A percentile compares a stretch with the other conserved stretches of the same genome.
Evolutionary conservation across 64 coral and sea anemone species (phyloP).

Genomic region (Montipora cactus): DNA sequence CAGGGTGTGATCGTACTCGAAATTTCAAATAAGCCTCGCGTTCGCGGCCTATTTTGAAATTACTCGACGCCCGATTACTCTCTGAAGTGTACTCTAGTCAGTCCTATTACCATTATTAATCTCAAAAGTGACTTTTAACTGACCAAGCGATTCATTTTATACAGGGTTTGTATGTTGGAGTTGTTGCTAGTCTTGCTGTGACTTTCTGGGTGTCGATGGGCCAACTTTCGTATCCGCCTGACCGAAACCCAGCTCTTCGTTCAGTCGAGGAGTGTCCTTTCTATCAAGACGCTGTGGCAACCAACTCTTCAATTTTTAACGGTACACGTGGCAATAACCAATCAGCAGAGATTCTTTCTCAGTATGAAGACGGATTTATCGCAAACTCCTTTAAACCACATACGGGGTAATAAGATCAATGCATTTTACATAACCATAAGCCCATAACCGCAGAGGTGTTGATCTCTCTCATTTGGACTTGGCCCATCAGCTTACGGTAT

Average conservation of each 20-base stretch:
- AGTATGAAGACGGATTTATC: slow-evolving; percentile 68
- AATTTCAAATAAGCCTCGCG: too few species aligned
- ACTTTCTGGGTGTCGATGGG: slow-evolving; percentile 76
- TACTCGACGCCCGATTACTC: too few species aligned
- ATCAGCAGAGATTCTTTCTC: background rate
- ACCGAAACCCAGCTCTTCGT: slow-evolving; percentile 67
- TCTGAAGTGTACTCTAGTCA: too few species aligned
- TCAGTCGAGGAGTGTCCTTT: slow-evolving; percentile 65
- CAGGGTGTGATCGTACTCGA: too few species aligned
- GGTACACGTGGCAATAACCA: background rate
- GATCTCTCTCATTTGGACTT: too few species aligned
- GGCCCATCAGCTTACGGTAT: too few species aligned
- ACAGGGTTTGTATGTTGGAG: slow-evolving; percentile 79
- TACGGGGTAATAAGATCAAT: slow-evolving; percentile 4
- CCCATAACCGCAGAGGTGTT: too few species aligned
- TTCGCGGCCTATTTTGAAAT: too few species aligned
- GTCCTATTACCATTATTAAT: too few species aligned
- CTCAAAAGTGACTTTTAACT: too few species aligned
- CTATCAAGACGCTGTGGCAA: slow-evolving; percentile 47
- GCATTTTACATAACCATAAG: background rate
- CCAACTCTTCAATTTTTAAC: background rate
- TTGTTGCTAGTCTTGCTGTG: slow-evolving; percentile 54
- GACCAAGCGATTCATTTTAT: background rate
- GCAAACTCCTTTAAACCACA: slow-evolving; percentile 77
- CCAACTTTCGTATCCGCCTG: slow-evolving; percentile 64